Percentiles rank a stretch among this genome's conserved stretches.
phyloP scores from a whole-genome alignment of 2,113 vertebrate species.

The Phalacrocorax pelagicus region DNA sequence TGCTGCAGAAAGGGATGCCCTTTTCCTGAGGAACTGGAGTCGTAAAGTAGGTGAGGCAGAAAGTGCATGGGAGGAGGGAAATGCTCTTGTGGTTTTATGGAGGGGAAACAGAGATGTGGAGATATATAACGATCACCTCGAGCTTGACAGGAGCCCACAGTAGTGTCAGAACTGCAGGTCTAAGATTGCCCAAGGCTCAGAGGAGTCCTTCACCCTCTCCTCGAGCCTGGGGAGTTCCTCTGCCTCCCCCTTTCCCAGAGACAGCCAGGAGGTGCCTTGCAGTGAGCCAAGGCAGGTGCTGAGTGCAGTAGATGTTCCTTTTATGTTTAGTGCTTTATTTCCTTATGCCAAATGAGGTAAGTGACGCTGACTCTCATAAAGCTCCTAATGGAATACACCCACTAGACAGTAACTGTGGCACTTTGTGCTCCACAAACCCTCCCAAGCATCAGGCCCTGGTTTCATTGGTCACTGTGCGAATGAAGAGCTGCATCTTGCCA shows the following conservation, averaged over 20 bases:
- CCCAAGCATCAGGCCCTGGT: background rate
- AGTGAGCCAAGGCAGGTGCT: background rate
- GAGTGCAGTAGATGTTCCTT: background rate
- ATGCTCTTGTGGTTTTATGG: background rate
- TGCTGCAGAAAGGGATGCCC: background rate
- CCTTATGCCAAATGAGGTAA: background rate
- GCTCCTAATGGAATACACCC: background rate
- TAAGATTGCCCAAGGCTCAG: background rate
- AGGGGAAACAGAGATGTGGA: background rate
- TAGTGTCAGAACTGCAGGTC: background rate
- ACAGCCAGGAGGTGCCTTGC: background rate
- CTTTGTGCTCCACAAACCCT: background rate
- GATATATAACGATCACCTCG: background rate
- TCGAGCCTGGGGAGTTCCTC: background rate
- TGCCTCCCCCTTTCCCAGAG: background rate
- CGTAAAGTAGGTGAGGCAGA: background rate
- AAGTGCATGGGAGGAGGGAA: background rate
- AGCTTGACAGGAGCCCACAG: background rate
- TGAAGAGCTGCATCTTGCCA: background rate
- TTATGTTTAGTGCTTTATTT: background rate
- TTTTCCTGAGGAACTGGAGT: background rate
- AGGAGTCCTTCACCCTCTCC: background rate
- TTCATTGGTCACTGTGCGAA: background rate
- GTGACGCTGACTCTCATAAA: fast-evolving
- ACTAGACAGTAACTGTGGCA: fast-evolving